Base-by-base conservation (phyloP, 2,888 invertebrate genomes). In the Sminthurides aquaticus region DNA sequence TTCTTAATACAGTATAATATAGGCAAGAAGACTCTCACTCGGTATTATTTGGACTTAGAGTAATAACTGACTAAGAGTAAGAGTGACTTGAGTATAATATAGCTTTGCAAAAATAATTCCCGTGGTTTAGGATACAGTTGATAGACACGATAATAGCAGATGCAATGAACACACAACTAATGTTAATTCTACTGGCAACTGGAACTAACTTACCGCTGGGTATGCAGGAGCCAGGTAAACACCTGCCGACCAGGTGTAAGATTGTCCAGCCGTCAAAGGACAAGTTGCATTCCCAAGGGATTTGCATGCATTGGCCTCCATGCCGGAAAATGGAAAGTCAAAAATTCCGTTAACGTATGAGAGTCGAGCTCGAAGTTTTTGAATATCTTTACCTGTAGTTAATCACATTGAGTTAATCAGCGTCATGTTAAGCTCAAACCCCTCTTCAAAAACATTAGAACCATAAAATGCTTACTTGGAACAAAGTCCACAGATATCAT, bases 401-500 rank as follows among this genome's bases (percentile, higher is more conserved):
- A 8, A 20, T 18, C 20, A 52, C 18, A 52, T 11, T 18, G 43
- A 43, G 43, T 43, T 8, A 11, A 11, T 43, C 43, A 43, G 8
- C 43, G n/a, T n/a, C n/a, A n/a, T n/a, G n/a, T n/a, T n/a, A n/a
- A n/a, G n/a, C n/a, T n/a, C n/a, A n/a, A n/a, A n/a, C n/a, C n/a
- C n/a, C n/a, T n/a, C n/a, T n/a, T n/a, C n/a, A 18, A 52, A 52
- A 52, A 22, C 15, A 20, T 52, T 5, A 34, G 43, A 34, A 34
- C 15, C 15, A 5, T 15, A 15, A 34, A 34, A 34, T 34, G 43
- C 54, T 84, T 82, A 83, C 87, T 78, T 28, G 88, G 83, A 15
- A 82, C 84, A 71, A 83, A 87, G 71, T 87, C 84, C 58, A 87
- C 84, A 22, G 80, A 78, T 27, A 89, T 81, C 0, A 79, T 77